These are phyloP conservation scores for Leptinotarsa peninsularis DNA, from an alignment of 2,888 invertebrate genomes.

Conservation along the genomic window DNA sequence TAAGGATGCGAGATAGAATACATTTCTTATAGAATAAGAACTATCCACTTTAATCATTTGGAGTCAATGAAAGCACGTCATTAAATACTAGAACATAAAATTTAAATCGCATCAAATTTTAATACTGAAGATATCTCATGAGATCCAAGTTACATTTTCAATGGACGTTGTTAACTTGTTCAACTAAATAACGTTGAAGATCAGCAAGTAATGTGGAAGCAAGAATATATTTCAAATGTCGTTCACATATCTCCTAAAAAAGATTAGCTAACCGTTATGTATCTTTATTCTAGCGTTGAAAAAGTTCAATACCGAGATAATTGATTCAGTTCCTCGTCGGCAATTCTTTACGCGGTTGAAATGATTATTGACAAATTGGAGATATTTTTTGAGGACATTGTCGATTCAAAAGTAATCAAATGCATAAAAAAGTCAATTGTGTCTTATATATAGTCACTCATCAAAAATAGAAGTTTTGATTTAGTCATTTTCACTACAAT, in stretches of 20 bases:
- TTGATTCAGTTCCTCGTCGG: not conserved
- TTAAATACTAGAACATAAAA: not conserved
- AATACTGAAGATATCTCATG: not conserved
- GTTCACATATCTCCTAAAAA: not conserved
- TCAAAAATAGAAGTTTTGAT: no score
- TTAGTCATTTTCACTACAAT: no score
- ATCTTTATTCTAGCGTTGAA: slow-evolving; percentile 9
- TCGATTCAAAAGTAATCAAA: not conserved
- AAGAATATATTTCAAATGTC: slow-evolving; percentile 5
- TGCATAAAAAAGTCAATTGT: no score
- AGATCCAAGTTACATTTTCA: not conserved
- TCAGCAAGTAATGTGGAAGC: not conserved
- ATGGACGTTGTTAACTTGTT: not conserved
- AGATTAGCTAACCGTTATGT: slow-evolving; percentile 6
- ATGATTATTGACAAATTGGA: not conserved
- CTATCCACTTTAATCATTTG: no score
- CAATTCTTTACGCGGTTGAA: not conserved
- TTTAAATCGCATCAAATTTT: not conserved
- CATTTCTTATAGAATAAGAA: no score
- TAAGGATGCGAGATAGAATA: no score
- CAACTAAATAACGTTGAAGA: not conserved
- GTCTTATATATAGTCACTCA: no score
- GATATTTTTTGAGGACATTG: not conserved
- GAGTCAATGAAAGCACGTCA: no score
- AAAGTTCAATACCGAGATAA: slow-evolving; percentile 1